Conservation (phyloP, 2,888 invertebrate species). For the Polyommatus icarus region DNA sequence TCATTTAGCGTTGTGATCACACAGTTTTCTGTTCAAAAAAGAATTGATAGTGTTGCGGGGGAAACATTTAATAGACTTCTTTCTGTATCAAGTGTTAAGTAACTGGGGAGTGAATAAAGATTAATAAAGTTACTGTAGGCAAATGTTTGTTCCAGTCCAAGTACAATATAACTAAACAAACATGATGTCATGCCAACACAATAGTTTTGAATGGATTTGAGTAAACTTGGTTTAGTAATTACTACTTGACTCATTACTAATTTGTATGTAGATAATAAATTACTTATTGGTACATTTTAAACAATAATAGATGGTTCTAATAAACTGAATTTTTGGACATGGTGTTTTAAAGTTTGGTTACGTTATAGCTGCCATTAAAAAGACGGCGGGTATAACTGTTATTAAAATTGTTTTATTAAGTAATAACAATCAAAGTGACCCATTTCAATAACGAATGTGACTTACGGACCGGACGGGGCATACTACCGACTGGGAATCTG, state of each 20-base stretch:
- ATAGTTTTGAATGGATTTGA: slow-evolving; percentile 8
- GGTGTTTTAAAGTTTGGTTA: too few relatives aligned
- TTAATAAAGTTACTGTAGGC: neutral
- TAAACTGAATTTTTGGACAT: too few relatives aligned
- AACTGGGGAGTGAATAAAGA: neutral
- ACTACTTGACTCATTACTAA: too few relatives aligned
- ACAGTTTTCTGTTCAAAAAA: too few relatives aligned
- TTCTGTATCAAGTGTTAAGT: too few relatives aligned
- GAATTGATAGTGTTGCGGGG: too few relatives aligned
- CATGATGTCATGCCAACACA: neutral
- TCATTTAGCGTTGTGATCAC: too few relatives aligned
- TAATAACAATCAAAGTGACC: slow-evolving; percentile 16
- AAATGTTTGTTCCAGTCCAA: neutral
- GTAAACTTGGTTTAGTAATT: neutral
- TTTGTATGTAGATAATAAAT: slow-evolving; percentile 3
- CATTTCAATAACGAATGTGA: slow-evolving; percentile 13
- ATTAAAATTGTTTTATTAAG: neutral
- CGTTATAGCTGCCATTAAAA: too few relatives aligned
- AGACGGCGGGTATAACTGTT: neutral
- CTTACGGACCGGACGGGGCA: neutral
- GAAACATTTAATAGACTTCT: too few relatives aligned
- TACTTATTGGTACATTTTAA: neutral
- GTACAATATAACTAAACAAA: neutral
- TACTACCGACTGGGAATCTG: neutral
- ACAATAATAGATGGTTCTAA: too few relatives aligned